Percentiles rank a stretch among this genome's conserved stretches.
Evolutionary conservation across 1,140 invertebrate species (phyloP).

Genomic region (Bombus impatiens): DNA sequence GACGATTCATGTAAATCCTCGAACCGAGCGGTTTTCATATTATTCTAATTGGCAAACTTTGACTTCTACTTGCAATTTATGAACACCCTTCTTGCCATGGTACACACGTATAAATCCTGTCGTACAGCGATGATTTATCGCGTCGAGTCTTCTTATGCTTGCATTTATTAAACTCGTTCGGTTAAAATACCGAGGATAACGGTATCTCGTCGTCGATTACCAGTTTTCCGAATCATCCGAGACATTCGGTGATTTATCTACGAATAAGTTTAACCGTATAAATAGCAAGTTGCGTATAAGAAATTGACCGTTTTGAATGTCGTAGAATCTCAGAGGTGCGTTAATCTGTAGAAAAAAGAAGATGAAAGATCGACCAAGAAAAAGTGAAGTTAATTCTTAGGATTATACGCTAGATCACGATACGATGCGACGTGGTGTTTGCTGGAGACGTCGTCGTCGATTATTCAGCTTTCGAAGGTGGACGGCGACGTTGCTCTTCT

Average conservation of each 20-base stretch:
- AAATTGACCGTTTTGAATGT: neutral
- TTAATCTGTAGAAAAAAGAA: neutral
- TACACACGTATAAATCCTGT: conserved; percentile 15
- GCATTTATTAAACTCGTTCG: conserved; percentile 35
- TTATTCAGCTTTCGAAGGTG: neutral
- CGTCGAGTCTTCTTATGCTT: conserved; percentile 19
- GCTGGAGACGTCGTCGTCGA: neutral
- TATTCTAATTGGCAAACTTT: conserved; percentile 57
- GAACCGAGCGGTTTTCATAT: conserved; percentile 51
- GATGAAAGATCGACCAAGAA: neutral
- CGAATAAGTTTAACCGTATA: neutral
- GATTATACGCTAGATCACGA: neutral
- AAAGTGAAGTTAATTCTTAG: neutral
- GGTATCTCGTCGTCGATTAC: neutral
- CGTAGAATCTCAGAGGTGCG: too few species aligned
- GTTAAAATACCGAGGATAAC: conserved; percentile 17
- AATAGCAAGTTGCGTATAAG: neutral
- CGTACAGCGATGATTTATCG: conserved; percentile 29
- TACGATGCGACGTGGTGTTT: neutral
- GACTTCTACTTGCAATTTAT: conserved; percentile 43
- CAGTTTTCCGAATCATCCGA: neutral
- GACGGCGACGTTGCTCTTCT: conserved; percentile 15
- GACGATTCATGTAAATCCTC: conserved; percentile 51
- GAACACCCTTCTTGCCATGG: conserved; percentile 34
- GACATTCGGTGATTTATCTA: neutral